A percentile compares a stretch with the other conserved stretches of the same genome.
These are phyloP conservation scores for Phorcus lineatus DNA, from an alignment of 2,888 invertebrate species.

Conservation along the genomic window DNA sequence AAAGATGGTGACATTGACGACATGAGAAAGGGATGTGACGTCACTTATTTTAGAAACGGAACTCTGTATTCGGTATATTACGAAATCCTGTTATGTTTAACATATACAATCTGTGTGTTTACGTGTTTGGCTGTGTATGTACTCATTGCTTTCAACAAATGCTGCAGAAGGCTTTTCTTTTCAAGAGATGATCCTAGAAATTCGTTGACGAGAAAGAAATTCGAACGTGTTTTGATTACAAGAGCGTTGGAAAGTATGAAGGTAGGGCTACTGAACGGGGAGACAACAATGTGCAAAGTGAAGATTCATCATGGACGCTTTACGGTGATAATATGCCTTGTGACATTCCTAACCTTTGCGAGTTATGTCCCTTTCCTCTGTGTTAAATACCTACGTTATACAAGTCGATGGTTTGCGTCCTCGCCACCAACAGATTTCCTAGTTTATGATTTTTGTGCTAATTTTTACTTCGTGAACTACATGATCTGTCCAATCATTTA, in stretches of 20 bases:
- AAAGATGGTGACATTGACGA: constrained; percentile 40
- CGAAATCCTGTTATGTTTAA: too few species aligned
- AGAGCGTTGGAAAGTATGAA: neutral
- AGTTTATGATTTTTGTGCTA: neutral
- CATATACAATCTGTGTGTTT: neutral
- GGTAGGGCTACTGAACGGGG: neutral
- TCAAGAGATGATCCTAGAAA: neutral
- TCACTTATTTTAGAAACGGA: too few species aligned
- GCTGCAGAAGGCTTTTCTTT: neutral
- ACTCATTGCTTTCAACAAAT: neutral
- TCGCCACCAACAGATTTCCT: neutral
- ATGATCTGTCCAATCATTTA: constrained; percentile 57
- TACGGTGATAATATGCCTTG: neutral
- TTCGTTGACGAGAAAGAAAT: neutral
- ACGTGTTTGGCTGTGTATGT: neutral
- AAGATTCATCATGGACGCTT: neutral
- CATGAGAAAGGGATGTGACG: constrained; percentile 23
- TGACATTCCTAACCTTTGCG: neutral
- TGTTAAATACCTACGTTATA: neutral
- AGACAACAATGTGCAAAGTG: neutral
- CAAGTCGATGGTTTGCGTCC: neutral
- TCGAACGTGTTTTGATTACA: neutral
- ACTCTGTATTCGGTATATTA: too few species aligned
- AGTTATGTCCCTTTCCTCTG: neutral
- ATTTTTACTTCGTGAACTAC: constrained; percentile 41